phyloP scores from a whole-genome alignment of 2,797 vertebrate species.

The Ctenosaura bakeri region DNA sequence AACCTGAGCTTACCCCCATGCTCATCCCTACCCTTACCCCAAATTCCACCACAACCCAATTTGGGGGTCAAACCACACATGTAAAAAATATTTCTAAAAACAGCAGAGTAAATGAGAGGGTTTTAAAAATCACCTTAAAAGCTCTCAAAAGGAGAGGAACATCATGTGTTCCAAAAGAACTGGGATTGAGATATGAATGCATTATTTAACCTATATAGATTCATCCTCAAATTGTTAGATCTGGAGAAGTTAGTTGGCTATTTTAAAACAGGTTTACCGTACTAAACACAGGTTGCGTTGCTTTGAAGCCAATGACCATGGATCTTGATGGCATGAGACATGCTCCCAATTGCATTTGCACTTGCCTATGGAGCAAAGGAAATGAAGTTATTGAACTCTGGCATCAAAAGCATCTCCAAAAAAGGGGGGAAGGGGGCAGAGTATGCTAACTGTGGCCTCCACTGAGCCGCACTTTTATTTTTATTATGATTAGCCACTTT shows the following conservation, averaged over 20 bases:
- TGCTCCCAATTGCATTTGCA: background rate
- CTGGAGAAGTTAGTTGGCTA: background rate
- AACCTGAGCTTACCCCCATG: too few relatives aligned
- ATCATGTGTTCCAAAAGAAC: too few relatives aligned
- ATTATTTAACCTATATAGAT: too few relatives aligned
- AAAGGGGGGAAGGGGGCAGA: background rate
- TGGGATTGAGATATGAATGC: too few relatives aligned
- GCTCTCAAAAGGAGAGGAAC: too few relatives aligned
- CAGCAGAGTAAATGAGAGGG: too few relatives aligned
- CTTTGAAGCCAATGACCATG: background rate
- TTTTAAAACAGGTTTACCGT: background rate
- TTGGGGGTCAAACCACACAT: too few relatives aligned
- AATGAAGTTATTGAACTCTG: background rate
- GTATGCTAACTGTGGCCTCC: constrained; percentile 66
- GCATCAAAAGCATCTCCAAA: background rate
- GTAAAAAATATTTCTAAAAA: too few relatives aligned
- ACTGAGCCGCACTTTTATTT: constrained; percentile 74
- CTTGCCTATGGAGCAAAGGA: background rate
- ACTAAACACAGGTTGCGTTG: too few relatives aligned
- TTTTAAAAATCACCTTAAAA: too few relatives aligned
- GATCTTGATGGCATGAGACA: background rate
- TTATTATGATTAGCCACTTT: constrained; percentile 84
- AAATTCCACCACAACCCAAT: too few relatives aligned
- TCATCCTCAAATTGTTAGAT: background rate
- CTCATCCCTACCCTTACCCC: too few relatives aligned